A percentile compares a stretch with the other conserved stretches of the same genome.
These are phyloP conservation scores for Brachymystax lenok DNA, from an alignment of 2,797 vertebrate genomes.

Conservation along the genomic window DNA sequence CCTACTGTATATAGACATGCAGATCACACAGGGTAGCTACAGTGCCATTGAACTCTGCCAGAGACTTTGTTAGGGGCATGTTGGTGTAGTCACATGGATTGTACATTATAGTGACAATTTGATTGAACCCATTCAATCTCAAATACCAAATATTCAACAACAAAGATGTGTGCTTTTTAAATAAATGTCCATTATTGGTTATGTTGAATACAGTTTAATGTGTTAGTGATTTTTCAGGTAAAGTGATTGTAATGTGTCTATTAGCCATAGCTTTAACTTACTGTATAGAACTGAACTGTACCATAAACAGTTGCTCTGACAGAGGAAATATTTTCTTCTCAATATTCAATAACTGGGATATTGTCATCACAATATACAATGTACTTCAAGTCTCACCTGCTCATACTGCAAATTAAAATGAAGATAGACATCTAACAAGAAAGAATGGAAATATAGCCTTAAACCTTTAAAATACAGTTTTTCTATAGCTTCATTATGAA, in stretches of 20 bases:
- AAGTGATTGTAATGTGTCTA: conserved; percentile 37
- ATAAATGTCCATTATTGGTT: conserved; percentile 24
- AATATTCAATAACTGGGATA: neutral
- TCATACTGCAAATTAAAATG: conserved; percentile 6
- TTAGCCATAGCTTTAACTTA: conserved; percentile 7
- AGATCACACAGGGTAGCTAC: conserved; percentile 48
- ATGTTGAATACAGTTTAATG: conserved; percentile 27
- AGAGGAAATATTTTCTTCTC: conserved; percentile 16
- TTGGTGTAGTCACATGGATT: conserved; percentile 5
- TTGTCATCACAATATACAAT: conserved; percentile 17
- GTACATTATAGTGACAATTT: conserved; percentile 9
- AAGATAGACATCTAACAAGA: conserved; percentile 28
- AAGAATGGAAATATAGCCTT: conserved; percentile 60
- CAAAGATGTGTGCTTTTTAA: conserved; percentile 31
- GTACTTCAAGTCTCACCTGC: conserved; percentile 12
- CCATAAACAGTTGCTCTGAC: conserved; percentile 9
- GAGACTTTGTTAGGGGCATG: conserved; percentile 21
- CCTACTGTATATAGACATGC: conserved; percentile 19
- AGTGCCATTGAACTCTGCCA: conserved; percentile 40
- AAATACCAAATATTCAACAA: conserved; percentile 44
- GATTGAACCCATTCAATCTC: neutral
- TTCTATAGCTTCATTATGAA: neutral
- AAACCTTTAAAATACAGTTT: conserved; percentile 46
- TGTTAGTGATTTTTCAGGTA: conserved; percentile 33
- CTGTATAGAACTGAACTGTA: conserved; percentile 14